Percentiles rank a stretch among this genome's conserved stretches.
These are phyloP conservation scores for Noctilio leporinus DNA, from an alignment of 2,113 vertebrate genomes.

Conservation along the genomic window DNA sequence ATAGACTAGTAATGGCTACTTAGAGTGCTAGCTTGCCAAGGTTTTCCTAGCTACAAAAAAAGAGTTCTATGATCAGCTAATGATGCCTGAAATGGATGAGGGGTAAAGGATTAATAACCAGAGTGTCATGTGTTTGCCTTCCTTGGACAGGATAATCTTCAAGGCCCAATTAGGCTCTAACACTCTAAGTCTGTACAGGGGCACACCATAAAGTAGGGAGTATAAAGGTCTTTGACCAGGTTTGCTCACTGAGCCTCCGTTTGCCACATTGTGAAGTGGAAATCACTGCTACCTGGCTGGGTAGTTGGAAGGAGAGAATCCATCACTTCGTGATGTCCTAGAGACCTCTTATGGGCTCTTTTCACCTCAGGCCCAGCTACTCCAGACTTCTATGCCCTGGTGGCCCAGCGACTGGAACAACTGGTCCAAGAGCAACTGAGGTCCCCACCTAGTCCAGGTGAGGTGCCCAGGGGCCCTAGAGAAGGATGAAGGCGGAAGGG, in stretches of 20 bases:
- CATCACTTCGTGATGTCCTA: not conserved
- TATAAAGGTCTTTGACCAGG: not conserved
- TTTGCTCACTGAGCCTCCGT: not conserved
- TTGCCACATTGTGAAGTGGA: not conserved
- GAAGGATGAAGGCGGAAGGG: not conserved
- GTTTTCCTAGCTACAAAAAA: not conserved
- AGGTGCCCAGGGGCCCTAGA: not conserved
- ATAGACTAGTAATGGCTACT: not conserved
- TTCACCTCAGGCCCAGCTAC: constrained; percentile 46
- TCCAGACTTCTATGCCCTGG: constrained; percentile 70
- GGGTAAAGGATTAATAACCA: not conserved
- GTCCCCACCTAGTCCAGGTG: constrained; percentile 60
- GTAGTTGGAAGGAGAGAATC: not conserved
- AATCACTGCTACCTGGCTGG: not conserved
- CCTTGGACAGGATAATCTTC: not conserved
- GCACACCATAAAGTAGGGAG: not conserved
- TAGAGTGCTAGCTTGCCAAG: not conserved
- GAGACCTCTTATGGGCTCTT: not conserved
- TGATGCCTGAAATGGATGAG: not conserved
- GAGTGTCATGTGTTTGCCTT: not conserved
- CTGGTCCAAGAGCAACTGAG: constrained; percentile 68
- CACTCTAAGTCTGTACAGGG: not conserved
- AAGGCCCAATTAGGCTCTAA: not conserved
- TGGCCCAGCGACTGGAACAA: constrained; percentile 73
- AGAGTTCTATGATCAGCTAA: not conserved